Conservation (phyloP, 2,888 invertebrate genomes). For the Apamea crenata region DNA sequence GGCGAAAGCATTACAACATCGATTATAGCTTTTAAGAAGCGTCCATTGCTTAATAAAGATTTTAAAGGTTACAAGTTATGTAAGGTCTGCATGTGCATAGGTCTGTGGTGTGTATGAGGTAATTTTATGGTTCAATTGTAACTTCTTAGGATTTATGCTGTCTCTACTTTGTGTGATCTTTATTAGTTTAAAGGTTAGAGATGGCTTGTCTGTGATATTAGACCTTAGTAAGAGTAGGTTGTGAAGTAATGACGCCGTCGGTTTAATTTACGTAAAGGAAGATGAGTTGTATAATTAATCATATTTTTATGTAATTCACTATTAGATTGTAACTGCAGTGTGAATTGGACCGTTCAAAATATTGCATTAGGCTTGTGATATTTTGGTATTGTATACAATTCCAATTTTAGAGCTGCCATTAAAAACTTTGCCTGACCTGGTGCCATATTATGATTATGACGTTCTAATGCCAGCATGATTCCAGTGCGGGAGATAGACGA, state of each 20-base stretch:
- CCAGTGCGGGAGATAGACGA: background rate
- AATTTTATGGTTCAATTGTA: slow-evolving; percentile 49
- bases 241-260: background rate
- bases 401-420: background rate
- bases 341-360: background rate
- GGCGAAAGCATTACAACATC: slow-evolving; percentile 74
- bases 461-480: background rate
- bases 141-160: slow-evolving; percentile 25
- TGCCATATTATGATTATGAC: background rate
- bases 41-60: slow-evolving; percentile 66
- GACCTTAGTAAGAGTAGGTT: background rate
- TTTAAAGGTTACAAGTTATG: slow-evolving; percentile 72
- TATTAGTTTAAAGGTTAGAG: slow-evolving; percentile 40
- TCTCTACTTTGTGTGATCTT: slow-evolving; percentile 27
- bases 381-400: background rate
- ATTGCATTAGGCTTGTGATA: background rate
- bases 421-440: no score
- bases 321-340: background rate
- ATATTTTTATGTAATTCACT: slow-evolving; percentile 17
- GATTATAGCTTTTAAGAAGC: slow-evolving; percentile 73
- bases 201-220: background rate
- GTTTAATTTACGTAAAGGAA: slow-evolving; percentile 1
- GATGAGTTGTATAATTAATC: background rate
- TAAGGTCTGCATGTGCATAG: slow-evolving; percentile 70
- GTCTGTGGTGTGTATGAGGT: slow-evolving; percentile 61